Conservation (phyloP, 2,888 invertebrate species). For the Drosophila limbata region DNA sequence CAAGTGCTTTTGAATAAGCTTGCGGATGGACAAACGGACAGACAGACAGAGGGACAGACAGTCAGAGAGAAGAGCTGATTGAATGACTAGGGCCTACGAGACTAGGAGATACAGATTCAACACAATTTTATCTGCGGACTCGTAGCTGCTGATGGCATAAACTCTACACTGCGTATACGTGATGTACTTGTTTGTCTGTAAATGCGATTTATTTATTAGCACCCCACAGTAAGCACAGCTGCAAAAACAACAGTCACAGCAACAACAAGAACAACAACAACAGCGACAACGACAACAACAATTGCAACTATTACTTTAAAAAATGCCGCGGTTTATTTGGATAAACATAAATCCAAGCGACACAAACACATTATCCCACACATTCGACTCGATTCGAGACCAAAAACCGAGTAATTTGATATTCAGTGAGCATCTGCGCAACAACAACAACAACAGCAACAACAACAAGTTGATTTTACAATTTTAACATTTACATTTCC, state of each 20-base stretch:
- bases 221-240: conserved; percentile 65
- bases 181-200: conserved; percentile 31
- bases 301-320: conserved; percentile 64
- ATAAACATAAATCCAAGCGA: conserved; percentile 67
- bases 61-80: background rate
- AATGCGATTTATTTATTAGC: conserved; percentile 81
- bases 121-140: conserved; percentile 23
- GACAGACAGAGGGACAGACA: no score
- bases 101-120: conserved; percentile 4
- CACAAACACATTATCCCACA: conserved; percentile 54
- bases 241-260: conserved; percentile 39
- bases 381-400: conserved; percentile 26
- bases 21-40: conserved; percentile 1
- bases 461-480: conserved; percentile 44
- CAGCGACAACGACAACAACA: conserved; percentile 22
- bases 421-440: conserved; percentile 73
- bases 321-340: conserved; percentile 77
- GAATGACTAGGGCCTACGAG: conserved; percentile 25
- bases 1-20: conserved; percentile 45
- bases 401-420: conserved; percentile 68
- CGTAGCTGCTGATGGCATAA: background rate
- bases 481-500: conserved; percentile 72
- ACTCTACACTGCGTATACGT: conserved; percentile 33
- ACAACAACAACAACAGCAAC: conserved; percentile 43
- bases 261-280: conserved; percentile 21